Evolutionary conservation across 2,888 invertebrate genomes (phyloP), one percentile per base, ranked within the genome.

Genomic region (Leptinotarsa juncta): DNA sequence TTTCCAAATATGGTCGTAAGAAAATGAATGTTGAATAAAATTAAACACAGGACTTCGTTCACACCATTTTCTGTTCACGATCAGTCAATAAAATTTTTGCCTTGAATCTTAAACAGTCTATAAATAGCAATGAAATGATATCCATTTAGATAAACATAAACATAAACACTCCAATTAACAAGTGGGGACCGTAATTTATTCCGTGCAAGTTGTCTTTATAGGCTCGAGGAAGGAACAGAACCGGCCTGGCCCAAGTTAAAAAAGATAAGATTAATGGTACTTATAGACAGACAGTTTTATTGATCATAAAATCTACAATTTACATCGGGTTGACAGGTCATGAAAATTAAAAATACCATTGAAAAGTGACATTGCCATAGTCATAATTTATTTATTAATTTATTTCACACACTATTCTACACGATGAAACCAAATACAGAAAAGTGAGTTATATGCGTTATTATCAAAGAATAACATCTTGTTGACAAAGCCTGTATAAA

Each of bases 81-180:
- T 57, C 57, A 14, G 20, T 57, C 23, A 57, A 57, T 57, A 23
- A 57, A 57, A 57, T 57, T 23, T 20, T 57, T 57, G 57, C 57
- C 57, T 57, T 57, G 57, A 57, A 57, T 57, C 23, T 57, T 57
- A 23, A 57, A 57, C 23, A 57, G 57, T 57, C 57, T 57, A 57
- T 57, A 20, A 57, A 23, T 57, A 57, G 57, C 57, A 57, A 57
- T 57, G 57, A 57, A 57, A 57, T 57, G 57, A 57, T 23, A 57
- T 57, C 57, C 23, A 57, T 23, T 20, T 20, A 20, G 23, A 57
- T 57, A 57, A 57, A 57, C 57, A 23, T 57, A 20, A 57, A 57
- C 23, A 57, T 57, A 57, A 57, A 57, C 57, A 57, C 57, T 57
- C 57, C 57, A 23, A 23, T 57, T 57, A 23, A 57, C 57, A 14